Evolutionary conservation across 2,113 vertebrate genomes (phyloP).

Genomic region (Hydropotes inermis): DNA sequence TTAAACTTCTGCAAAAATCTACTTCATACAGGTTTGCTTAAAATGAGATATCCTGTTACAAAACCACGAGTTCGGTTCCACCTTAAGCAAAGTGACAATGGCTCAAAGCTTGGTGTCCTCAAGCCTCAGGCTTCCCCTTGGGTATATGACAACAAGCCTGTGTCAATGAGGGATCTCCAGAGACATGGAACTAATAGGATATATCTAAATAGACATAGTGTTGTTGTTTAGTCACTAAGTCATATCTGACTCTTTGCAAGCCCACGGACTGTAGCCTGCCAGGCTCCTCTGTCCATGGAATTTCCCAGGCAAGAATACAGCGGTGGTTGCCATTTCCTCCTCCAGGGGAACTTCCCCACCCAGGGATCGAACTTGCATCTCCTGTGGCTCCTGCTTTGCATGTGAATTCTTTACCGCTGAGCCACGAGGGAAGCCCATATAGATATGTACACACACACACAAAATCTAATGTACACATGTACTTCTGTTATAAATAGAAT

Average conservation of each 20-base stretch:
- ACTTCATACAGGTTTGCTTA: rapidly evolving
- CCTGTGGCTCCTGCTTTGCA: too few species aligned
- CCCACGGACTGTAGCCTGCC: too few species aligned
- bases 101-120: background rate
- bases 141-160: rapidly evolving
- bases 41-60: background rate
- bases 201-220: background rate
- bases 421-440: background rate
- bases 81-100: too few species aligned
- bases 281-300: too few species aligned
- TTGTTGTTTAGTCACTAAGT: too few species aligned
- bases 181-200: background rate
- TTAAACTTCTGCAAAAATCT: background rate
- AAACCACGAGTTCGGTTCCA: background rate
- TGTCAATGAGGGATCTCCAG: background rate
- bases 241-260: too few species aligned
- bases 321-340: too few species aligned
- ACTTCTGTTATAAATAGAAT: background rate
- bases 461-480: too few species aligned
- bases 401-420: too few species aligned
- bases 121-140: background rate
- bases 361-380: too few species aligned
- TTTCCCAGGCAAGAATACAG: too few species aligned
- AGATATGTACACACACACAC: background rate
- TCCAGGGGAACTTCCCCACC: too few species aligned